Evolutionary conservation across 2,888 invertebrate genomes (phyloP), one percentile per base, ranked within the genome.

Genomic region (Drosophila neonasuta): DNA sequence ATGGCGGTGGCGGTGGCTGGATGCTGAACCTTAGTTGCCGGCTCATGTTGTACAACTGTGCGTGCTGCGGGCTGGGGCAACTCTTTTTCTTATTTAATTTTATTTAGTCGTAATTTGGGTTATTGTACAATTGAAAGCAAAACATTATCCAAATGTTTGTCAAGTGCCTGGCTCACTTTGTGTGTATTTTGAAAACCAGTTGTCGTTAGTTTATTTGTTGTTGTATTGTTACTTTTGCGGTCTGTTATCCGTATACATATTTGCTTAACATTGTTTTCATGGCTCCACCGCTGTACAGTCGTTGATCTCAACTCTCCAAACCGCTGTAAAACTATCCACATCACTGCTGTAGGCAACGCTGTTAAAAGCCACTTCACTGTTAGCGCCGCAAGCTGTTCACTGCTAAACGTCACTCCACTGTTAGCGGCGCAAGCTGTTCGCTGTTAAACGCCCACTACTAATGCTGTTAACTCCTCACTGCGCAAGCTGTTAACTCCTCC

Each of bases 241-340:
- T 46, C 55, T 55, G 34, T 52, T 80, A 72, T 34, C 15, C 55
- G 13, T 45, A 45, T 3, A 30, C 17, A 20, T 55, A 55, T 85
- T 81, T 81, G 74, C 45, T 52, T 81, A 84, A 80, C 85, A 81
- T 63, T 81, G 77, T 70, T 81, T 85, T 74, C 81, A 81, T 71
- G 81, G 81, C 78, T 85, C 42, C 50, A 48, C 45, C 29, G 56
- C 29, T 46, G 29, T 32, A 34, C 13, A 30, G n/a, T 20, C 34
- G 10, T 42, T 17, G 54, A n/a, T 34, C 29, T 13, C 32, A 44
- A 13, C 44, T 36, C 32, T 20, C 44, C 52, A 36, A 15, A 32
- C 10, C 7, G 3, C 46, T 34, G 41, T 9, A 24, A 24, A 55
- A 24, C 13, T 39, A 24, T 3, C 1, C 20, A 49, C 10, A 13